Conservation (phyloP, 2,888 invertebrate species). For the Andrena hattorfiana region DNA sequence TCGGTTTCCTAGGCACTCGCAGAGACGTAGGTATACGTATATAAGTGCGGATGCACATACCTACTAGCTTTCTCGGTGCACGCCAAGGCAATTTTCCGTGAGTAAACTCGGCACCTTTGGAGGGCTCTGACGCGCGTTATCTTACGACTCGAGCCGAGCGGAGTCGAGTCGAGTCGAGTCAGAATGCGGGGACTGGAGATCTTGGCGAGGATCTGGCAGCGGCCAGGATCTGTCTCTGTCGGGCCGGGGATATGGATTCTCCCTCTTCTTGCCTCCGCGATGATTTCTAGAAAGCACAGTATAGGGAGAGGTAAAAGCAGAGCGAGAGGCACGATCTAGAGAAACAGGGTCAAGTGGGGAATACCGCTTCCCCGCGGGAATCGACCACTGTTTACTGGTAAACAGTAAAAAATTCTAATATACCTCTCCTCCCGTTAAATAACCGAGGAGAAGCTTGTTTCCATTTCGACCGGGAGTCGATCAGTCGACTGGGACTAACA, state of each 20-base stretch:
- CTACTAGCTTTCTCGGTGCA: slow-evolving; percentile 10
- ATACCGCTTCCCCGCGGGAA: slow-evolving; percentile 44
- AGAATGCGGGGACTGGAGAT: slow-evolving; percentile 32
- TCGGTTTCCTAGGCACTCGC: slow-evolving; percentile 1
- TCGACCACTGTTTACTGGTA: slow-evolving; percentile 44
- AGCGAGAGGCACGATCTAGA: neutral
- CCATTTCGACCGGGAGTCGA: neutral
- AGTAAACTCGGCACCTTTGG: slow-evolving; percentile 68
- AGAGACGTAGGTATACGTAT: neutral
- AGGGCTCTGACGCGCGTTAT: slow-evolving; percentile 66
- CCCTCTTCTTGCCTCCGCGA: slow-evolving; percentile 24
- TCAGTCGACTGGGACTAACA: neutral
- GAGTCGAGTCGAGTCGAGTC: slow-evolving; percentile 14
- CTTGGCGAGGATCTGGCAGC: slow-evolving; percentile 56
- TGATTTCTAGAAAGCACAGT: slow-evolving; percentile 43
- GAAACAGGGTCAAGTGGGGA: slow-evolving; percentile 50
- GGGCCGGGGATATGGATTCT: slow-evolving; percentile 58
- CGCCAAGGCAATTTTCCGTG: slow-evolving; percentile 70
- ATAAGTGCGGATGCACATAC: slow-evolving; percentile 14
- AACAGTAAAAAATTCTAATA: slow-evolving; percentile 46
- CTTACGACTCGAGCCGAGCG: slow-evolving; percentile 46
- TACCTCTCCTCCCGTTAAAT: neutral
- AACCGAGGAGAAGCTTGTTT: too few species aligned
- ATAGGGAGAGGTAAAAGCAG: slow-evolving; percentile 18
- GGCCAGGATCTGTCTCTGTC: slow-evolving; percentile 62